phyloP scores from a whole-genome alignment of 2,888 invertebrate genomes.

The Norana najaformis region DNA sequence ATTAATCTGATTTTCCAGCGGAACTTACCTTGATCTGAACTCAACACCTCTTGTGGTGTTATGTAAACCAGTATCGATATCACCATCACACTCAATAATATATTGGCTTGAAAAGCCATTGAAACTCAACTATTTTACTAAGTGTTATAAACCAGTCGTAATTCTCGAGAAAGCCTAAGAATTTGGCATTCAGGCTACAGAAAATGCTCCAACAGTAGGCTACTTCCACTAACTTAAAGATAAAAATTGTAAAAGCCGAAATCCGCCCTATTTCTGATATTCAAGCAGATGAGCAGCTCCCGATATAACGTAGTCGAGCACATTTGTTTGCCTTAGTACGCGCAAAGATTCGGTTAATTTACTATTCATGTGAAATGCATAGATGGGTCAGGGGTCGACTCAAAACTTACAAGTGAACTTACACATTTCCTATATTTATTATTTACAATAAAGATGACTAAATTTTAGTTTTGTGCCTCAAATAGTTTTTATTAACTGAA shows the following conservation, averaged over 20 bases:
- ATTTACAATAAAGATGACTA: neutral
- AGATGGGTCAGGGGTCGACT: neutral
- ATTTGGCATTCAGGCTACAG: neutral
- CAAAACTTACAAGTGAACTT: neutral
- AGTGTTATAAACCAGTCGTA: neutral
- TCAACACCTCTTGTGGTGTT: neutral
- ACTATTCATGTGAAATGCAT: neutral
- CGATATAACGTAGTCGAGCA: neutral
- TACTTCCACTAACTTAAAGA: neutral
- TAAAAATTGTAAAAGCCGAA: neutral
- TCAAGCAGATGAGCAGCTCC: neutral
- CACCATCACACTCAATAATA: neutral
- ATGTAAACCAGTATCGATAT: neutral
- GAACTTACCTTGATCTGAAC: neutral
- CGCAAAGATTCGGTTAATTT: neutral
- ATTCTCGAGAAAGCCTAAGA: neutral
- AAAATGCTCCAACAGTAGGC: neutral
- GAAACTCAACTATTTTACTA: neutral
- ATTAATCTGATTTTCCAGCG: neutral
- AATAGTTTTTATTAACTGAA: neutral
- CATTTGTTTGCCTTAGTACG: neutral
- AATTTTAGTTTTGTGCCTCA: neutral
- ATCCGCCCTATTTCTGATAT: neutral
- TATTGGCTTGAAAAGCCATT: neutral
- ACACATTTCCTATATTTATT: neutral